Percentiles rank a stretch among this genome's conserved stretches.
These are phyloP conservation scores for Celastrina argiolus DNA, from an alignment of 2,888 invertebrate genomes.

Conservation along the genomic window DNA sequence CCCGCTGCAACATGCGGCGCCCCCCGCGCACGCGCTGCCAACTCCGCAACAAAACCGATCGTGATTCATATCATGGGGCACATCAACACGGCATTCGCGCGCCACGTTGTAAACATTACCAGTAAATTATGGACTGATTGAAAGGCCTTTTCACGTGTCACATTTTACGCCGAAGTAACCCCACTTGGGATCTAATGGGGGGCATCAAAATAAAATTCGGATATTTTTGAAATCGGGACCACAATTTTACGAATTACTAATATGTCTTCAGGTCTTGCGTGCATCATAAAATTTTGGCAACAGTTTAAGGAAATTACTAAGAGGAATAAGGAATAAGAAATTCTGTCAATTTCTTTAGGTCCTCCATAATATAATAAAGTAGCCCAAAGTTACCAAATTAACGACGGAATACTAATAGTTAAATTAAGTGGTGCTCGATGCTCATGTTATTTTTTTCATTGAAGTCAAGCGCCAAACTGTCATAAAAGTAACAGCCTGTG, in stretches of 20 bases:
- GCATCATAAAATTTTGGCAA: too few species aligned
- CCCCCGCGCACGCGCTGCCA: slow-evolving; percentile 11
- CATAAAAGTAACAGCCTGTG: too few species aligned
- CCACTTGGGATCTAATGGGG: not conserved
- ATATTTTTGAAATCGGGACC: not conserved
- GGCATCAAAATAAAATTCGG: not conserved
- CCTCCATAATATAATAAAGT: too few species aligned
- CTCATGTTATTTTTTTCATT: too few species aligned
- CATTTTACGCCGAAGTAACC: not conserved
- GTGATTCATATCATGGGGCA: slow-evolving; percentile 10
- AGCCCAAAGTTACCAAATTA: too few species aligned
- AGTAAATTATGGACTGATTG: not conserved
- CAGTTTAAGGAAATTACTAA: too few species aligned
- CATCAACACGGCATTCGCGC: not conserved
- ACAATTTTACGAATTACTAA: not conserved
- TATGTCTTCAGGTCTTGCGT: too few species aligned
- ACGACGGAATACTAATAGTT: too few species aligned
- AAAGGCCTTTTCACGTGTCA: not conserved
- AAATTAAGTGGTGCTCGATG: too few species aligned
- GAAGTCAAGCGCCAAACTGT: too few species aligned
- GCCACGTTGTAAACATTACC: not conserved
- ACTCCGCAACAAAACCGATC: not conserved
- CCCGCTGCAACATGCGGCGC: too few species aligned
- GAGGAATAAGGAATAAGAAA: too few species aligned
- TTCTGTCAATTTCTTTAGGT: not conserved